These are phyloP conservation scores for Seriola aureovittata DNA, from an alignment of 2,113 vertebrate species.

Conservation along the genomic window DNA sequence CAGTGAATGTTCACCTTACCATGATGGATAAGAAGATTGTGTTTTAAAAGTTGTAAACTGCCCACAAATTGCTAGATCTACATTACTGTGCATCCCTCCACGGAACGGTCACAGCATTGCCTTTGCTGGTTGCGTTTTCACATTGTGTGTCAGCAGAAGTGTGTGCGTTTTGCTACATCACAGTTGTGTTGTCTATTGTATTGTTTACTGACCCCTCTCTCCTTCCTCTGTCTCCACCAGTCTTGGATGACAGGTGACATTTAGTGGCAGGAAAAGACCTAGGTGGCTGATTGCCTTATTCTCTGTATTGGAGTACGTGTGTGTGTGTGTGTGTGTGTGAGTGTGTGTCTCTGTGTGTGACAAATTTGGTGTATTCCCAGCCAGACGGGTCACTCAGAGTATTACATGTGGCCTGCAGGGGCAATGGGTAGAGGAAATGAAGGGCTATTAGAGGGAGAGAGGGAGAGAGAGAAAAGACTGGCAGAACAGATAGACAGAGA, in stretches of 20 bases:
- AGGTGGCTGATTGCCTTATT: constrained; percentile 54
- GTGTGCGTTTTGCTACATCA: constrained; percentile 7
- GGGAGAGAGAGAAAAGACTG: constrained; percentile 65
- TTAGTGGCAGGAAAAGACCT: constrained; percentile 64
- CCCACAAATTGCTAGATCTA: constrained; percentile 77
- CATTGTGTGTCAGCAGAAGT: constrained; percentile 10
- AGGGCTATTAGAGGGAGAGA: constrained; percentile 76
- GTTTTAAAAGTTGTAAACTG: constrained; percentile 25
- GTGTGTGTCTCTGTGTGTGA: constrained; percentile 40
- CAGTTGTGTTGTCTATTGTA: constrained; percentile 13
- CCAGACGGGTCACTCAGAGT: constrained; percentile 83
- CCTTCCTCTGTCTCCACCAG: constrained; percentile 33
- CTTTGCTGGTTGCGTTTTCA: background rate
- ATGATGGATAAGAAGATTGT: background rate
- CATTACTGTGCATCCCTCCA: background rate
- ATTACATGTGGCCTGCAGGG: constrained; percentile 83
- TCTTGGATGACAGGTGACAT: constrained; percentile 69
- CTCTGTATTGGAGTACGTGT: constrained; percentile 30
- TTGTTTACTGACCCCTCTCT: constrained; percentile 54
- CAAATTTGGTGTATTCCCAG: constrained; percentile 71
- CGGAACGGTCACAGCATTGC: background rate
- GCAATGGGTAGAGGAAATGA: constrained; percentile 80
- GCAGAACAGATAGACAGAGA: constrained; percentile 61
- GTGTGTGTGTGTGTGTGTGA: constrained; percentile 39
- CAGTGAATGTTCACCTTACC: background rate